phyloP scores from a whole-genome alignment of 2,797 vertebrate species.

The Molossus molossus region DNA sequence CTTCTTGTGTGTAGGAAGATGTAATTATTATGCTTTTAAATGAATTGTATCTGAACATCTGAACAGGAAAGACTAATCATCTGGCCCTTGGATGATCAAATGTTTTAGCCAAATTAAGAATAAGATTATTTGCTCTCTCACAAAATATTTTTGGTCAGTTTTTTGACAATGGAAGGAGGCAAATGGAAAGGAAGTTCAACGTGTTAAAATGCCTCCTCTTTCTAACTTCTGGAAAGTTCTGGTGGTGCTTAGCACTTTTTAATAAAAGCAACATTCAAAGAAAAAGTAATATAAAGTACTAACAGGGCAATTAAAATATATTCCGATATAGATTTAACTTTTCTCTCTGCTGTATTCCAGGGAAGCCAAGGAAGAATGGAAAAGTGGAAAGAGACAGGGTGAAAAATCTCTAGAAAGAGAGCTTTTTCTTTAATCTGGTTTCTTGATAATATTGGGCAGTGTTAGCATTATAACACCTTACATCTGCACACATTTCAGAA shows the following conservation, averaged over 20 bases:
- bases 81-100: background rate
- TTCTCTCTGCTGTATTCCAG: background rate
- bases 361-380: background rate
- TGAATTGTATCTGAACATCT: background rate
- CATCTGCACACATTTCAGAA: background rate
- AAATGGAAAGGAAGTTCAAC: background rate
- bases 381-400: background rate
- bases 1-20: background rate
- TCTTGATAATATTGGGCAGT: background rate
- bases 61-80: background rate
- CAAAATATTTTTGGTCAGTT: slow-evolving; percentile 24
- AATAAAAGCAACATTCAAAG: background rate
- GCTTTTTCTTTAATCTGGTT: background rate
- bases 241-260: background rate
- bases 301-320: background rate
- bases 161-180: background rate
- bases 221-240: background rate
- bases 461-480: background rate
- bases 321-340: background rate
- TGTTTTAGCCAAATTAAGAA: background rate
- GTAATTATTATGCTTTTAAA: slow-evolving; percentile 9
- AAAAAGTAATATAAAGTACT: background rate
- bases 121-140: background rate
- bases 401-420: background rate
- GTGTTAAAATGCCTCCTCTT: background rate